Base-by-base conservation (phyloP, 2,797 vertebrate species). In the Naso thynnoides region DNA sequence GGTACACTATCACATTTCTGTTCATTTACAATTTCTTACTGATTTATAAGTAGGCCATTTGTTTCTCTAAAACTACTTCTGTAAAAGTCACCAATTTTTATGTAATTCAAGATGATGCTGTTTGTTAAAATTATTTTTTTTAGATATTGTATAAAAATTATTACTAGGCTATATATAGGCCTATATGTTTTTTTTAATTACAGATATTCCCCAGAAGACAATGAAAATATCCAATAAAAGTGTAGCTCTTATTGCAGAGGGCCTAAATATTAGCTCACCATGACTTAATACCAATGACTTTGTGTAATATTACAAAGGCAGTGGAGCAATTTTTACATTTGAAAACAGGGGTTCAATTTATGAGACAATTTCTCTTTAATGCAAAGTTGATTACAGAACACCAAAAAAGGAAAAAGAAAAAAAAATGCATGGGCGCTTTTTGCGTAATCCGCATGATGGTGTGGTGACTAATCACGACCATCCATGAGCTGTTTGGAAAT, bases 401-500 rank as follows among this genome's bases (percentile, higher is more conserved):
- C 9, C 3, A 47, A 47, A 21, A 47, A 48, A n/a, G 19, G n/a
- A n/a, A n/a, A n/a, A n/a, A 42, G 5, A 29, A 18, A n/a, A 8
- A 21, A 31, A 54, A 9, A 19, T 36, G n/a, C 31, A 42, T 11
- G 14, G 4, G 5, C 6, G 10, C 39, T 42, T 52, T 27, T 69
- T 76, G 61, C 54, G 15, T 70, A 64, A 70, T 31, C 45, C 59
- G 39, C 27, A 66, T 38, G 31, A 66, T 38, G 31, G 11, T 71
- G 33, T 13, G 15, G 29, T 78, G 71, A 78, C 48, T 64, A 84
- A 62, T 44, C 31, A 63, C 21, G 10, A 45, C 36, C 14, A 23
- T 19, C 41, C 21, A 39, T 44, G 26, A 60, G 21, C 45, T 57
- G 24, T 2, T 53, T 11, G 5, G 29, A 16, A 61, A 44, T 45